Conservation (phyloP, 1,140 invertebrate species). For the Orchestia grillus region DNA sequence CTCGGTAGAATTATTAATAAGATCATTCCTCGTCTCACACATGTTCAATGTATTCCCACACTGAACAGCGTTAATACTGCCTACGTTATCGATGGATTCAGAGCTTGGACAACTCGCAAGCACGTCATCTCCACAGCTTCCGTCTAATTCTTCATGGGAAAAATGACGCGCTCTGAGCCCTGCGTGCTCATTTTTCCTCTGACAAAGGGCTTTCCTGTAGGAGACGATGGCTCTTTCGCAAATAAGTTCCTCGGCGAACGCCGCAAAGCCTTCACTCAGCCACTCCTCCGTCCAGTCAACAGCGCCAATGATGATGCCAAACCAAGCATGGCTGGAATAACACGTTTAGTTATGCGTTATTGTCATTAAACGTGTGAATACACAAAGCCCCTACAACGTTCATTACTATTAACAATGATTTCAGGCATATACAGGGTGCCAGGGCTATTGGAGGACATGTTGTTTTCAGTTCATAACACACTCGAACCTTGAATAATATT, state of each 20-base stretch:
- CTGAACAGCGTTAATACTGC: not conserved
- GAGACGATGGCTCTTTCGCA: conserved; percentile 68
- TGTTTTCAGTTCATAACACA: too few relatives aligned
- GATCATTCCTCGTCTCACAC: not conserved
- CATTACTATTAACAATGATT: not conserved
- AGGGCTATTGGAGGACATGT: too few relatives aligned
- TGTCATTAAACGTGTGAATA: not conserved
- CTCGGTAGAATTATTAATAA: not conserved
- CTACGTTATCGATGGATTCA: not conserved
- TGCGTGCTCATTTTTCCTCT: conserved; percentile 30
- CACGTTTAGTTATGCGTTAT: not conserved
- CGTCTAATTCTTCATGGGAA: not conserved
- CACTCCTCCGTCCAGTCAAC: conserved; percentile 74
- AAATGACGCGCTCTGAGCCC: not conserved
- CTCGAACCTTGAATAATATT: too few relatives aligned
- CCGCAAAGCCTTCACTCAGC: conserved; percentile 74
- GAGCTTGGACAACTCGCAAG: not conserved
- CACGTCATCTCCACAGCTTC: not conserved
- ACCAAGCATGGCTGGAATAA: conserved; percentile 72
- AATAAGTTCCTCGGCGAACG: conserved; percentile 72
- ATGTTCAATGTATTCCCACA: not conserved
- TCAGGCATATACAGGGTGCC: too few relatives aligned
- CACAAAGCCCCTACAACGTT: not conserved
- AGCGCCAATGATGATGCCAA: conserved; percentile 72
- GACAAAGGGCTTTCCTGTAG: conserved; percentile 49